Percentiles rank a stretch among this genome's conserved stretches.
phyloP scores from a whole-genome alignment of 2,797 vertebrate genomes.

The Bradypus variegatus region DNA sequence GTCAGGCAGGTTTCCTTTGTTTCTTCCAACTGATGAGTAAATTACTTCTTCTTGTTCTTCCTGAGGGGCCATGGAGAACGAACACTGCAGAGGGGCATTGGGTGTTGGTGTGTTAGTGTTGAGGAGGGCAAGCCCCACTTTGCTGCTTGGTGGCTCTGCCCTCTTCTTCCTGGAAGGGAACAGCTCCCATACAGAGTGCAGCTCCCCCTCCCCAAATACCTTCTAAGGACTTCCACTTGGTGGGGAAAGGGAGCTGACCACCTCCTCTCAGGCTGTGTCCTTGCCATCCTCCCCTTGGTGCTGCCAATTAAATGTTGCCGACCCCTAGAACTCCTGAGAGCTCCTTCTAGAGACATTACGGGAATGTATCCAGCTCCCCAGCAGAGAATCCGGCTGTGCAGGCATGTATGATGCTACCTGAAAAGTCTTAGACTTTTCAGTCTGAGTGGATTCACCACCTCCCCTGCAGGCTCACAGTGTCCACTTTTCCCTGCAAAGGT shows the following conservation, averaged over 20 bases:
- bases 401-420: background rate
- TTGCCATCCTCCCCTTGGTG: background rate
- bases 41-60: constrained; percentile 35
- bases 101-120: background rate
- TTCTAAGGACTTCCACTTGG: background rate
- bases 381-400: background rate
- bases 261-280: too few relatives aligned
- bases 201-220: background rate
- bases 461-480: background rate
- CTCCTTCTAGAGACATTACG: background rate
- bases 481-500: background rate
- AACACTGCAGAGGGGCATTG: background rate
- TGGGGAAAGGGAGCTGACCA: too few relatives aligned
- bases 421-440: background rate
- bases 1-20: background rate
- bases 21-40: constrained; percentile 19
- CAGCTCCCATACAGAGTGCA: background rate
- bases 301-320: background rate
- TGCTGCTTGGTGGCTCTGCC: background rate
- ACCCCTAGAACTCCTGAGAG: background rate
- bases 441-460: background rate
- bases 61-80: background rate
- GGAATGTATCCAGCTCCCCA: background rate
- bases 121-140: background rate
- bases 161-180: background rate